A percentile compares a stretch with the other conserved stretches of the same genome.
Conservation (phyloP, 1,140 invertebrate species). For the Drosophila parabipectinata region DNA sequence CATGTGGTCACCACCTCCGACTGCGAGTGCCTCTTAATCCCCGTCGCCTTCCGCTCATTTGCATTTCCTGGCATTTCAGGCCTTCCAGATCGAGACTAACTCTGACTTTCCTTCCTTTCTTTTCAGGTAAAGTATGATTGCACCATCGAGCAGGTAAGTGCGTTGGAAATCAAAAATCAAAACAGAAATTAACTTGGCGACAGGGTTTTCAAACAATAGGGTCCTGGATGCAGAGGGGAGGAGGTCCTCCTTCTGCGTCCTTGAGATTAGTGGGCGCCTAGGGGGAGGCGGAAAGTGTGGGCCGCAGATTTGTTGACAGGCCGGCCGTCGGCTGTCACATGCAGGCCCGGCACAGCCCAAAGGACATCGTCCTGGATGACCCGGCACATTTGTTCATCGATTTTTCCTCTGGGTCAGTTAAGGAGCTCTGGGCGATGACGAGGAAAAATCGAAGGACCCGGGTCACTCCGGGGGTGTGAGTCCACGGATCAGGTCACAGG, state of each 20-base stretch:
- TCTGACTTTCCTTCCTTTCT: slow-evolving; percentile 4
- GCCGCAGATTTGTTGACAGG: slow-evolving; percentile 37
- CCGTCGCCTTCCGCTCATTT: slow-evolving; percentile 54
- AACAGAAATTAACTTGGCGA: slow-evolving; percentile 36
- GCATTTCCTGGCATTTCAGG: slow-evolving; percentile 37
- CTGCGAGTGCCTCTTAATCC: slow-evolving; percentile 64
- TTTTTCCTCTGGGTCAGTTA: slow-evolving; percentile 38
- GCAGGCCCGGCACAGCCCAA: slow-evolving; percentile 46
- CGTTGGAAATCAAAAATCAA: not conserved
- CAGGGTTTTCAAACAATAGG: slow-evolving; percentile 5
- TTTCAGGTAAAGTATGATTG: slow-evolving; percentile 72
- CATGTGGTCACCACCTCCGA: slow-evolving; percentile 49
- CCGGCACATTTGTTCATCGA: slow-evolving; percentile 65
- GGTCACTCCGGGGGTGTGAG: slow-evolving; percentile 29
- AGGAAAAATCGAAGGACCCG: not conserved
- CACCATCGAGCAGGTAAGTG: slow-evolving; percentile 62
- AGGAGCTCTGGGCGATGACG: slow-evolving; percentile 34
- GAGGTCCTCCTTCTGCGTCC: slow-evolving; percentile 9
- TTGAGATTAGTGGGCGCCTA: slow-evolving; percentile 26
- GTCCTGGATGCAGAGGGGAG: too few species aligned
- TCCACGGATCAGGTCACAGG: slow-evolving; percentile 4
- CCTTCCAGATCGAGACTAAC: slow-evolving; percentile 14
- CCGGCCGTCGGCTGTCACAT: slow-evolving; percentile 65
- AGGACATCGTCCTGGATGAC: slow-evolving; percentile 66
- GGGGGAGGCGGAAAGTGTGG: slow-evolving; percentile 13